Evolutionary conservation across 92 coral and sea anemone species (phyloP), one percentile per base, ranked within the genome.

Genomic region (Plumapathes pennacea): DNA sequence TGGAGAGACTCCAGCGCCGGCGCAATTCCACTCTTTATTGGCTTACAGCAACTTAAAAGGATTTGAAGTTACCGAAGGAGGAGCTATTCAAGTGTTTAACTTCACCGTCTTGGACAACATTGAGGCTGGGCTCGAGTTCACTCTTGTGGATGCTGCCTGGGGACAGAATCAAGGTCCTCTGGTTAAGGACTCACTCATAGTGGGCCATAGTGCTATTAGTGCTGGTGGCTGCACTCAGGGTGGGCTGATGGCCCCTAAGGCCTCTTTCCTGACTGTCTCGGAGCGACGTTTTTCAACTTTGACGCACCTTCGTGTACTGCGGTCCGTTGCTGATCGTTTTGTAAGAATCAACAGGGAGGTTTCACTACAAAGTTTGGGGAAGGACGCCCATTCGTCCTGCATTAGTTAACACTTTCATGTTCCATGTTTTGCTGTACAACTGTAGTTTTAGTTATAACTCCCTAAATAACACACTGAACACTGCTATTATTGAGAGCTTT

Each of bases 21-120:
- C 97, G 3, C 66, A 57, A 58, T 90, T 90, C 64, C 56, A 81
- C 54, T 65, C 84, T 34, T 56, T 90, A 28, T 42, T 74, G 14
- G 95, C 97, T 1, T 90, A 90, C 72, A 85, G 85, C 60, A 90
- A 90, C 69, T 81, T 90, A 36, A 83, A 87, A 54, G 97, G 97
- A 4, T 83, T 83, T 50, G 97, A 90, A 38, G 51, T 72, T 0
- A 84, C 85, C 25, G 74, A 74, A 22, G 78, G 76, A 8, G 95
- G 97, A 25, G 84, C 89, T 5, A 73, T 90, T 8, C 83, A 87
- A 54, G 76, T 82, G n/a, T 67, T 90, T 22, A 69, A 90, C 60
- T 90, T 83, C 46, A 63, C 84, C 4, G 45, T 82, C 25, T 41
- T 90, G 49, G 94, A 85, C 64, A 90, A 90, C 69, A 72, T 59